Conservation (phyloP, 2,113 vertebrate species). For the Notechis scutatus region DNA sequence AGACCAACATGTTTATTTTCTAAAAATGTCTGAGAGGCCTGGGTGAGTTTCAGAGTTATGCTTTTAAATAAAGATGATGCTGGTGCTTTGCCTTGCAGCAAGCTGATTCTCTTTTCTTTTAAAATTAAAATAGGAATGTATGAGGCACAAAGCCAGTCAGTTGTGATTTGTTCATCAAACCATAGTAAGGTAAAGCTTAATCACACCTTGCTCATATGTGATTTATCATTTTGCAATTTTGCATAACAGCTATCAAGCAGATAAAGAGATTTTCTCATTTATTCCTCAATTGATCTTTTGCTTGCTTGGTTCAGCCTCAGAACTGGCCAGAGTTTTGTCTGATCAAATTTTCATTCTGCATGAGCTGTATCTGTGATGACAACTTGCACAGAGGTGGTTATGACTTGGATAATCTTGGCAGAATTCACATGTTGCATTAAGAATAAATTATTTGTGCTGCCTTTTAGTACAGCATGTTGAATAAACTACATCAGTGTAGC, state of each 20-base stretch:
- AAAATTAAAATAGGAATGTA: neutral
- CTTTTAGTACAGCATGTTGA: neutral
- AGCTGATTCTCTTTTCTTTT: neutral
- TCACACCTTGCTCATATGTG: neutral
- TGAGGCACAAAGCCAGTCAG: neutral
- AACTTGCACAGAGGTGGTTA: neutral
- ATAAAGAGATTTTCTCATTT: neutral
- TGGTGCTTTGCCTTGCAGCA: neutral
- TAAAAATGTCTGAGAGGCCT: neutral
- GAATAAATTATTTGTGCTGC: neutral
- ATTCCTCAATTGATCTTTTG: neutral
- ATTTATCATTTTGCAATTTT: neutral
- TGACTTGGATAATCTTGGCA: neutral
- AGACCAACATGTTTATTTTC: neutral
- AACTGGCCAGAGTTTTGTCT: neutral
- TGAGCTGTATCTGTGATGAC: neutral
- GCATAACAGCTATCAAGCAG: neutral
- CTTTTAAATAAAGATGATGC: neutral
- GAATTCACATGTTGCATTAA: neutral
- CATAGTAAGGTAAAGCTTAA: neutral
- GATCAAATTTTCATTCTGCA: neutral
- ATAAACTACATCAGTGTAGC: neutral
- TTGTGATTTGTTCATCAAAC: neutral
- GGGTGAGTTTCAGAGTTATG: neutral
- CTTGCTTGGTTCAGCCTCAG: neutral